phyloP scores from a whole-genome alignment of 1,140 invertebrate species.

The Saccostrea glomerata region DNA sequence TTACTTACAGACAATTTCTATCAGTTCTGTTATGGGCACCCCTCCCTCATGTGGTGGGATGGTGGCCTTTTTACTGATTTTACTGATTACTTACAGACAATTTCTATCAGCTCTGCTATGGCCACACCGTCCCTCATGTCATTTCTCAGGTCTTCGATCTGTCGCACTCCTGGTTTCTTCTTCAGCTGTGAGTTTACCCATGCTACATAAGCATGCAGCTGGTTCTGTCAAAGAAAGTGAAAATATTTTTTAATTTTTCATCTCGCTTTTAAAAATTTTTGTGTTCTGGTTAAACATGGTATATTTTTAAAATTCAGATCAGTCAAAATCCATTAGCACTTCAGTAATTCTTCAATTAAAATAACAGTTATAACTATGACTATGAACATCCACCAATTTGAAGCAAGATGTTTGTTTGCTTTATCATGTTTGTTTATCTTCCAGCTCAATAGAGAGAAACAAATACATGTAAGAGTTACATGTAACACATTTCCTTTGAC shows the following conservation, averaged over 20 bases:
- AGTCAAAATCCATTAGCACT: too few species aligned
- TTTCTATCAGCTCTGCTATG: slow-evolving; percentile 79
- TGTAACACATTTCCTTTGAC: too few species aligned
- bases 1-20: slow-evolving; percentile 80
- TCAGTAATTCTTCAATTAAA: too few species aligned
- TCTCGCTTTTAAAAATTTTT: too few species aligned
- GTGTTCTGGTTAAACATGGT: too few species aligned
- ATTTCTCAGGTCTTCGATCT: slow-evolving; percentile 78
- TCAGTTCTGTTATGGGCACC: slow-evolving; percentile 78
- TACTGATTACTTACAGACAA: slow-evolving; percentile 76
- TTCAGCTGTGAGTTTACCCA: slow-evolving; percentile 80
- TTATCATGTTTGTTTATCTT: too few species aligned
- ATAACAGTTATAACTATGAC: too few species aligned
- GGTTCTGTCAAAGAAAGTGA: slow-evolving; percentile 64
- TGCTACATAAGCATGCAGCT: slow-evolving; percentile 78
- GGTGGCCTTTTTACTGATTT: not conserved
- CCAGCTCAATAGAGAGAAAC: too few species aligned
- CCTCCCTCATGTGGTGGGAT: slow-evolving; percentile 76
- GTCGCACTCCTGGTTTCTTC: slow-evolving; percentile 75
- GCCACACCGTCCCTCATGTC: slow-evolving; percentile 79
- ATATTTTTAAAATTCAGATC: too few species aligned
- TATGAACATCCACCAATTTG: too few species aligned
- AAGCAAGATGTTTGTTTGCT: too few species aligned
- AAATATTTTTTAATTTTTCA: not conserved
- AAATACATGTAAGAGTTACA: too few species aligned